Percentiles rank a stretch among this genome's conserved stretches.
Evolutionary conservation across 2,797 vertebrate genomes (phyloP).

Genomic region (Tapirus indicus): DNA sequence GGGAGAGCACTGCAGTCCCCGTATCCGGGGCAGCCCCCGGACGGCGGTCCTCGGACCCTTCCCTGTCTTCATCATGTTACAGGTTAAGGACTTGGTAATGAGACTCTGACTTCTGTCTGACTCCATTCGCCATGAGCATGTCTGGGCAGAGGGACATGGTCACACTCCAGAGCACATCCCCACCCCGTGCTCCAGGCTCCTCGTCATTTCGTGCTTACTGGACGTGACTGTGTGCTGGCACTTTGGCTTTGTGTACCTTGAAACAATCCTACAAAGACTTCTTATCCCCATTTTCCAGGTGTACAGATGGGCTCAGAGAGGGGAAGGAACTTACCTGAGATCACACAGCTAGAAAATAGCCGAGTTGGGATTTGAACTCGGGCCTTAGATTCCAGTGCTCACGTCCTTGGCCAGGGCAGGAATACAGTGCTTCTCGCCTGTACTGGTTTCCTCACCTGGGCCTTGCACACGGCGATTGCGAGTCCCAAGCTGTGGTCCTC

Average conservation of each 20-base stretch:
- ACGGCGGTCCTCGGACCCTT: accelerated
- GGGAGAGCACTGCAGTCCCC: accelerated
- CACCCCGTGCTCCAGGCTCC: neutral
- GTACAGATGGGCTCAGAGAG: neutral
- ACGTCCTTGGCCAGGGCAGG: accelerated
- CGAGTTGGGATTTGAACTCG: accelerated
- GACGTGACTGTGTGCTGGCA: accelerated
- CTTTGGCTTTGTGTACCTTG: neutral
- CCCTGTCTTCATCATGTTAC: accelerated
- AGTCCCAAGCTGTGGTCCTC: neutral
- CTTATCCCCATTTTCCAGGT: neutral
- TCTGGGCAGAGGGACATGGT: neutral
- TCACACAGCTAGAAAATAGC: neutral
- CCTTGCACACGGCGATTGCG: accelerated
- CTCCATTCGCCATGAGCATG: accelerated
- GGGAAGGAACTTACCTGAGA: neutral
- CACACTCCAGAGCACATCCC: accelerated
- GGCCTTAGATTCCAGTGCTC: neutral
- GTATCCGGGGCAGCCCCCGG: neutral
- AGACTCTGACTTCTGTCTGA: neutral
- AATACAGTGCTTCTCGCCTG: neutral
- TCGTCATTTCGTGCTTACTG: neutral
- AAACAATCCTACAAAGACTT: neutral
- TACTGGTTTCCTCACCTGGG: neutral
- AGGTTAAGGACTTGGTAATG: neutral